These are phyloP conservation scores for Cyaniris semiargus DNA, from an alignment of 2,888 invertebrate species.

Conservation along the genomic window DNA sequence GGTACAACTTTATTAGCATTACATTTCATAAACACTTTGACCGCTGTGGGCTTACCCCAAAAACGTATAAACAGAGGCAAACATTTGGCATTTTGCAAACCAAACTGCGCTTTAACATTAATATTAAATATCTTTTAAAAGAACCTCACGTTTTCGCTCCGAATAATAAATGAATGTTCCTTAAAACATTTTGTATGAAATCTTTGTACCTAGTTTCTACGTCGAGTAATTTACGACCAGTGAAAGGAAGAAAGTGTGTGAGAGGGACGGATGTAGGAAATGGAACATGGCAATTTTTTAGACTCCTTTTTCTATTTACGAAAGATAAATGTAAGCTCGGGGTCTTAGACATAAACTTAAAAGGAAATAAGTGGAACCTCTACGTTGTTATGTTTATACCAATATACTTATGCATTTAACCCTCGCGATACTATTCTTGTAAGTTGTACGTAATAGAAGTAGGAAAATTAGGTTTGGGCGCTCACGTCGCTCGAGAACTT, in stretches of 20 bases:
- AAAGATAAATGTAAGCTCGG: neutral
- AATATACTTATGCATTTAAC: neutral
- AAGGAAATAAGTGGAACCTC: neutral
- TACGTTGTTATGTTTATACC: neutral
- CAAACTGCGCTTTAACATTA: neutral
- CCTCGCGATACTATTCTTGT: neutral
- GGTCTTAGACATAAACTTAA: neutral
- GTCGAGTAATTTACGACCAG: neutral
- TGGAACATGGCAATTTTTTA: neutral
- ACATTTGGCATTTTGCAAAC: neutral
- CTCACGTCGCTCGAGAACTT: too few relatives aligned
- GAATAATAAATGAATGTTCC: conserved; percentile 5
- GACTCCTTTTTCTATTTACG: neutral
- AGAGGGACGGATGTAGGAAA: neutral
- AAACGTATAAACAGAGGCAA: neutral
- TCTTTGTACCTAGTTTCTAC: neutral
- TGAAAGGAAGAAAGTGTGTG: neutral
- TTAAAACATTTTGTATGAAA: conserved; percentile 1
- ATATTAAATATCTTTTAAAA: neutral
- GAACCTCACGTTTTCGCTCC: neutral
- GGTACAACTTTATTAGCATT: neutral
- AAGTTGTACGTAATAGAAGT: too few relatives aligned
- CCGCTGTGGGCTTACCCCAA: neutral
- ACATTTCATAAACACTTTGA: neutral
- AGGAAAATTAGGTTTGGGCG: neutral